Conservation (phyloP, 2,113 vertebrate genomes). For the Rissa tridactyla region DNA sequence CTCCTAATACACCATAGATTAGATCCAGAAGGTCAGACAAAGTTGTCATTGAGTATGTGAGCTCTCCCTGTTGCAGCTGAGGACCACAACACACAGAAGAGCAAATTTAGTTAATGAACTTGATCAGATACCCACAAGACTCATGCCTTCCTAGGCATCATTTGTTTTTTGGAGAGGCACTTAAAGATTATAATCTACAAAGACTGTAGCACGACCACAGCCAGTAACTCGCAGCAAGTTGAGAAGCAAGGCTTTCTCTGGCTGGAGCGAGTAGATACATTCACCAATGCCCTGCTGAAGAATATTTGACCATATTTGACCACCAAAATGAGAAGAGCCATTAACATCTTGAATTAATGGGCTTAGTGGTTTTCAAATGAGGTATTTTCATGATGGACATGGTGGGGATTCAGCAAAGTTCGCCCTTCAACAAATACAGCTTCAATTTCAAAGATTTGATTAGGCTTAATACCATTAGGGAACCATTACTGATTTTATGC, state of each 20-base stretch:
- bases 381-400: constrained; percentile 63
- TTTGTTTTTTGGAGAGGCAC: neutral
- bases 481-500: constrained; percentile 58
- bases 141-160: neutral
- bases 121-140: neutral
- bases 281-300: constrained; percentile 33
- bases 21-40: constrained; percentile 65
- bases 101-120: neutral
- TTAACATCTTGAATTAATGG: constrained; percentile 67
- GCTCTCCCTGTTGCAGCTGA: constrained; percentile 6
- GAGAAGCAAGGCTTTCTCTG: neutral
- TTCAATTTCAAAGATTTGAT: constrained; percentile 71
- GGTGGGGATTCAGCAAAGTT: constrained; percentile 69
- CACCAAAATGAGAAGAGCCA: constrained; percentile 39
- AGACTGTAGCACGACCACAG: neutral
- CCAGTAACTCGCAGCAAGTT: neutral
- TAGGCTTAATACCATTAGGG: constrained; percentile 67
- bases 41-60: constrained; percentile 29
- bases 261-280: neutral
- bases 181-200: neutral
- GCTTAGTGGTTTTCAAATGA: constrained; percentile 65
- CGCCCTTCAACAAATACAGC: constrained; percentile 61
- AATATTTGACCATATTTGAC: constrained; percentile 17
- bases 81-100: neutral
- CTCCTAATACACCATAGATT: constrained; percentile 56